These are phyloP conservation scores for Trichogramma dendrolimi DNA, from an alignment of 2,888 invertebrate species.

Conservation along the genomic window DNA sequence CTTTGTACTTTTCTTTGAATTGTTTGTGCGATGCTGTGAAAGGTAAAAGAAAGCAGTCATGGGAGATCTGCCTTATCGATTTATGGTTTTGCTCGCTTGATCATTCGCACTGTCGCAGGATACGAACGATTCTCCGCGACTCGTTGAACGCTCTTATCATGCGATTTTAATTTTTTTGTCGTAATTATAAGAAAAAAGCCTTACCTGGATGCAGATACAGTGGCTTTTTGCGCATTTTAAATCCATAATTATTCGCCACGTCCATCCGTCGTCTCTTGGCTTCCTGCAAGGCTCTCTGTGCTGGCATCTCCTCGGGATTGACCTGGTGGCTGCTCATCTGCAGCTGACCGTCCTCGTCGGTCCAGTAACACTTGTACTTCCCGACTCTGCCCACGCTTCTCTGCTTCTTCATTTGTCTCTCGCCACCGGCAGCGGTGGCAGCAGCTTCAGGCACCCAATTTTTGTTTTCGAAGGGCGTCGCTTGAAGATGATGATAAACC, in stretches of 20 bases:
- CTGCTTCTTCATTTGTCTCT: conserved; percentile 9
- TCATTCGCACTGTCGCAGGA: background rate
- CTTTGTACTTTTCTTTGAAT: background rate
- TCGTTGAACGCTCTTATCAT: no score
- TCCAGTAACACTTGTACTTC: conserved; percentile 24
- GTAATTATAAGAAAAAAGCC: background rate
- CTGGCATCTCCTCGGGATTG: background rate
- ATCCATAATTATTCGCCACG: background rate
- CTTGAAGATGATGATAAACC: no score
- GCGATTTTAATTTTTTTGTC: background rate
- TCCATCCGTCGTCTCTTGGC: background rate
- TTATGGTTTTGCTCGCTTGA: conserved; percentile 1
- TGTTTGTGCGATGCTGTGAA: background rate
- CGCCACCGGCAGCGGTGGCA: background rate
- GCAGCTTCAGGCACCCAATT: no score
- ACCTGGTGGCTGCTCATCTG: background rate
- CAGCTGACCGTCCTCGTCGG: background rate
- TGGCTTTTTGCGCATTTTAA: background rate
- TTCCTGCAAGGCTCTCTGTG: background rate
- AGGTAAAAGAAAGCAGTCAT: background rate
- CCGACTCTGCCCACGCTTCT: conserved; percentile 2
- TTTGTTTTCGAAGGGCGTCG: no score
- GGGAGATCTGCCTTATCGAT: conserved; percentile 19
- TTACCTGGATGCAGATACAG: conserved; percentile 3
- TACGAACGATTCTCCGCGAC: no score